Conservation (phyloP, 1,140 invertebrate genomes). For the Philopotamus ludificatus region DNA sequence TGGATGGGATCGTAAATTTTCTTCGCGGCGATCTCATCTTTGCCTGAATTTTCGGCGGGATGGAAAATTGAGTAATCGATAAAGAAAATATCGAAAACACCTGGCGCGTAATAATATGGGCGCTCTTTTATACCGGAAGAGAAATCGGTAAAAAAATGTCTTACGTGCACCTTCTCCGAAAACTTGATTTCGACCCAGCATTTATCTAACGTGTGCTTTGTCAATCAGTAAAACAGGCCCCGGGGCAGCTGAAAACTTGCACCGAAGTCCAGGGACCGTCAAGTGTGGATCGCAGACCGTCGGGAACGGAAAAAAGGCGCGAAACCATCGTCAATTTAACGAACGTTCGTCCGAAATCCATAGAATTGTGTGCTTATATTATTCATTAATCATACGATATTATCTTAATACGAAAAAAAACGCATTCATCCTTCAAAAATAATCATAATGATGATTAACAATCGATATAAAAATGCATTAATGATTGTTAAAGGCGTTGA, state of each 20-base stretch:
- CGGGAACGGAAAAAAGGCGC: too few relatives aligned
- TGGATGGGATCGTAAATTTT: too few relatives aligned
- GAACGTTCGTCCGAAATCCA: too few relatives aligned
- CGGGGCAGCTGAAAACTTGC: not conserved
- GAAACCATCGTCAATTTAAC: too few relatives aligned
- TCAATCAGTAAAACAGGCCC: slow-evolving; percentile 23
- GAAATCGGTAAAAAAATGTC: slow-evolving; percentile 38
- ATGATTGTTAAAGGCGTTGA: too few relatives aligned
- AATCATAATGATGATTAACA: too few relatives aligned
- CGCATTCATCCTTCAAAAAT: too few relatives aligned
- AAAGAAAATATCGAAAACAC: slow-evolving; percentile 12
- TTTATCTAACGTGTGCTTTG: slow-evolving; percentile 31
- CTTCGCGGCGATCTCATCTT: not conserved
- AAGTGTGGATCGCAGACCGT: too few relatives aligned
- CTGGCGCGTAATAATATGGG: slow-evolving; percentile 18
- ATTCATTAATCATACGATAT: too few relatives aligned
- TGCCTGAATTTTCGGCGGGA: not conserved
- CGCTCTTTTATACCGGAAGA: slow-evolving; percentile 36
- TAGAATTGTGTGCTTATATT: too few relatives aligned
- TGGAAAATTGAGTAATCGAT: not conserved
- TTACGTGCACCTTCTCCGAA: slow-evolving; percentile 28
- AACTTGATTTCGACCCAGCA: slow-evolving; percentile 27
- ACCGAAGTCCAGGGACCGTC: not conserved
- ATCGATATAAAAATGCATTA: too few relatives aligned
- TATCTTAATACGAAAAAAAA: too few relatives aligned